Evolutionary conservation across 2,888 invertebrate genomes (phyloP).

Genomic region (Onchidella celtica): DNA sequence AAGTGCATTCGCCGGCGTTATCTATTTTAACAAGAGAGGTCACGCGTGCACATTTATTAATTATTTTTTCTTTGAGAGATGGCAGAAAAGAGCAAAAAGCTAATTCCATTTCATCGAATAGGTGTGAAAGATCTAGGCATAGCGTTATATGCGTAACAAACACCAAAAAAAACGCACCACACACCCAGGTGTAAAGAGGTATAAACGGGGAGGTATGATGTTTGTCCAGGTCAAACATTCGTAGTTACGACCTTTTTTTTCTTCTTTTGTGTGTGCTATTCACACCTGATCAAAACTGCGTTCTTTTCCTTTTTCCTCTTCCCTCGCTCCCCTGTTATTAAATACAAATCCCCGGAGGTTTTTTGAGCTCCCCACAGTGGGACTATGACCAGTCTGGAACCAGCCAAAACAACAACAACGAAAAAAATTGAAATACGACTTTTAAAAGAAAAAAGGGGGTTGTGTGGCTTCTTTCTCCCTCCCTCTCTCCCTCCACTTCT

Average conservation of each 20-base stretch:
- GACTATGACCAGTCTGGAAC: background rate
- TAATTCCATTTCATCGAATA: background rate
- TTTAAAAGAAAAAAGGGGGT: too few species aligned
- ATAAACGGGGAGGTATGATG: background rate
- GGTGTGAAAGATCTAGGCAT: background rate
- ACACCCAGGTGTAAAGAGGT: background rate
- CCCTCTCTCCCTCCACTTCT: too few species aligned
- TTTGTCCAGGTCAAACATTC: constrained; percentile 10
- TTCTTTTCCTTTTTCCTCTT: background rate
- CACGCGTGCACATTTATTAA: too few species aligned
- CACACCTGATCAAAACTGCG: constrained; percentile 3
- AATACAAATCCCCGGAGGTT: background rate
- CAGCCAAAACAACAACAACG: too few species aligned
- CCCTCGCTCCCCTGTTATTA: background rate
- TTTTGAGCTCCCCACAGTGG: background rate
- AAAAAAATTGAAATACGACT: too few species aligned
- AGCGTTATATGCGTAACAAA: background rate
- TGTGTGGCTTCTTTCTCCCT: too few species aligned
- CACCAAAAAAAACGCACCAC: background rate
- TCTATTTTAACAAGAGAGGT: background rate
- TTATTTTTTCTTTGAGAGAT: background rate
- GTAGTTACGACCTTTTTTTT: background rate
- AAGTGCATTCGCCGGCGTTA: background rate
- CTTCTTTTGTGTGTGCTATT: too few species aligned
- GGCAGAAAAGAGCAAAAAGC: background rate